Evolutionary conservation across 1,140 invertebrate species (phyloP).

Genomic region (Bombus ignitus): DNA sequence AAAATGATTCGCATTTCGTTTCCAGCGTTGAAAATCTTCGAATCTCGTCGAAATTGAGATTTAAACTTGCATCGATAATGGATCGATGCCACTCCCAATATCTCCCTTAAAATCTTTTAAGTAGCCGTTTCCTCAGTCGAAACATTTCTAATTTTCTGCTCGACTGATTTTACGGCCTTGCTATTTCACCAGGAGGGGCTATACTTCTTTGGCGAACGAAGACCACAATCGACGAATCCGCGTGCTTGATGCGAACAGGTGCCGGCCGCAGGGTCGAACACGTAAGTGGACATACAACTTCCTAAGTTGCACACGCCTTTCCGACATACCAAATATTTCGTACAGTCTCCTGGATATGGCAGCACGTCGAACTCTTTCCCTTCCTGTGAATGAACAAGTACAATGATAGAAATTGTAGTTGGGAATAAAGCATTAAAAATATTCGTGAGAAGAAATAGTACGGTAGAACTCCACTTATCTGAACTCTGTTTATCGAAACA

Average conservation of each 20-base stretch:
- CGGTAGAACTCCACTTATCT: too few species aligned
- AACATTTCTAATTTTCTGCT: neutral
- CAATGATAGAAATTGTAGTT: neutral
- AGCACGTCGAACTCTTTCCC: conserved; percentile 32
- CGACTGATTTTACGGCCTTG: neutral
- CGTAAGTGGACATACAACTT: conserved; percentile 35
- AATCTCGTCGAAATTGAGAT: neutral
- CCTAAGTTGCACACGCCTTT: conserved; percentile 23
- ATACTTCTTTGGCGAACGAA: conserved; percentile 24
- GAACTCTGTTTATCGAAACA: too few species aligned
- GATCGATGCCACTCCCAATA: too few species aligned
- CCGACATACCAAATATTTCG: conserved; percentile 37
- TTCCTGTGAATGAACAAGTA: neutral
- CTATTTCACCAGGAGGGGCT: neutral
- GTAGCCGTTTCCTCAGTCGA: neutral
- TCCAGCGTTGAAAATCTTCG: neutral
- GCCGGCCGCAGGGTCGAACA: conserved; percentile 38
- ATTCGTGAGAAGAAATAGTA: neutral
- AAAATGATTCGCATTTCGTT: neutral
- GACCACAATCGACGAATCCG: neutral
- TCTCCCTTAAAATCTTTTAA: neutral
- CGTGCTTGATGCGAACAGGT: conserved; percentile 29
- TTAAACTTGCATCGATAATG: too few species aligned
- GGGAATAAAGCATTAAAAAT: neutral
- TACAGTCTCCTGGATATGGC: conserved; percentile 32